A percentile compares a stretch with the other conserved stretches of the same genome.
Evolutionary conservation across 2,113 vertebrate species (phyloP).

Genomic region (Caretta caretta): DNA sequence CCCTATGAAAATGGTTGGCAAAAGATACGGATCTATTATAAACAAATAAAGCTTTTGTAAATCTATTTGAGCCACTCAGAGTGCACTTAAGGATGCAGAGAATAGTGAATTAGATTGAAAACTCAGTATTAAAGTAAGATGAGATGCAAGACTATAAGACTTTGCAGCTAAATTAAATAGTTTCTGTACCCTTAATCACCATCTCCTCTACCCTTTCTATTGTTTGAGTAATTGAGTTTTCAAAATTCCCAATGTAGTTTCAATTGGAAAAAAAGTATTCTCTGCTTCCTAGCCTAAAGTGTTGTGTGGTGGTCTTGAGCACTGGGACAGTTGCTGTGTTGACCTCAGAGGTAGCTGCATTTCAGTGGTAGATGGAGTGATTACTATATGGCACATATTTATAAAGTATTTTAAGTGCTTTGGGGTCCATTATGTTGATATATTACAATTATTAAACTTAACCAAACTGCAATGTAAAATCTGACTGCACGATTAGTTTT

Average conservation of each 20-base stretch:
- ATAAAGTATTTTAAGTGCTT: background rate
- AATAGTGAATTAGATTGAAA: slow-evolving; percentile 35
- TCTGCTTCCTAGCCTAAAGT: slow-evolving; percentile 5
- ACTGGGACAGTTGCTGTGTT: background rate
- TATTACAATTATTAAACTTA: background rate
- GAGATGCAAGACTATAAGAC: slow-evolving; percentile 41
- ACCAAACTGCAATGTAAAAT: background rate
- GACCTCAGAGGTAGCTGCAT: background rate
- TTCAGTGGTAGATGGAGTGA: background rate
- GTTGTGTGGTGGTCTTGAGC: background rate
- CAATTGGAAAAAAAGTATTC: background rate
- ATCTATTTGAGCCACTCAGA: slow-evolving; percentile 48
- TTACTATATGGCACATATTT: background rate
- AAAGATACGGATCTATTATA: slow-evolving; percentile 57
- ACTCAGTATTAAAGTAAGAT: slow-evolving; percentile 43
- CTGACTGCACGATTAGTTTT: background rate
- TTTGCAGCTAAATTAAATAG: background rate
- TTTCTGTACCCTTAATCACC: slow-evolving; percentile 33
- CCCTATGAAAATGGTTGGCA: slow-evolving; percentile 4
- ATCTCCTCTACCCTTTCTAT: background rate
- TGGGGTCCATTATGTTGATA: background rate
- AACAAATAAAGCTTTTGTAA: slow-evolving; percentile 43
- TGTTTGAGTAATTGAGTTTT: background rate
- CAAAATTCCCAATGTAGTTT: background rate
- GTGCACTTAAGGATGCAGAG: slow-evolving; percentile 35